These are phyloP conservation scores for Diphyllodes magnificus DNA, from an alignment of 2,113 vertebrate genomes.

Conservation along the genomic window DNA sequence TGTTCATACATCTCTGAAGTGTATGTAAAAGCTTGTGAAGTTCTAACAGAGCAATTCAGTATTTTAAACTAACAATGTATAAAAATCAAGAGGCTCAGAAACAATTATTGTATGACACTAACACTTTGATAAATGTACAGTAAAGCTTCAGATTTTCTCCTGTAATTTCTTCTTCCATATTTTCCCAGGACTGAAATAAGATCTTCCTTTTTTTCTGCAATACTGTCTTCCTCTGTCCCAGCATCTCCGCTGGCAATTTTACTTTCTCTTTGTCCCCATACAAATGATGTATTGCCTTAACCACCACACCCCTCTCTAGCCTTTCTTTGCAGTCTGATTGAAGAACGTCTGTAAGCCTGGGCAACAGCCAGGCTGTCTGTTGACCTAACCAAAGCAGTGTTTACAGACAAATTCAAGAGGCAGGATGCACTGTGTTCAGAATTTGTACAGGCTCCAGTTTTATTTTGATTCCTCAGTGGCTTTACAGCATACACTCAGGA, in stretches of 20 bases:
- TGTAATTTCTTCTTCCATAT: neutral
- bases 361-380: neutral
- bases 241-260: neutral
- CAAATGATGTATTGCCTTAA: neutral
- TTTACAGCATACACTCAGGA: neutral
- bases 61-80: neutral
- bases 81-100: neutral
- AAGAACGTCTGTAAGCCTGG: neutral
- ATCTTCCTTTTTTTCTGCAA: neutral
- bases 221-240: neutral
- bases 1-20: neutral
- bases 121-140: neutral
- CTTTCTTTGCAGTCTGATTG: neutral
- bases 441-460: neutral
- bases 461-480: neutral
- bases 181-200: neutral
- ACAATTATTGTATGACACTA: neutral
- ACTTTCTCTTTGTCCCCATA: neutral
- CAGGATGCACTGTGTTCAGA: neutral
- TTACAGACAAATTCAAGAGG: neutral
- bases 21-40: neutral
- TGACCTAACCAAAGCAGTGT: neutral
- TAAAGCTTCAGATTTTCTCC: neutral
- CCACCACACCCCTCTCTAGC: neutral
- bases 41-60: neutral